Evolutionary conservation across 1,140 invertebrate genomes (phyloP), one percentile per base, ranked within the genome.

Genomic region (Orchesella cincta): DNA sequence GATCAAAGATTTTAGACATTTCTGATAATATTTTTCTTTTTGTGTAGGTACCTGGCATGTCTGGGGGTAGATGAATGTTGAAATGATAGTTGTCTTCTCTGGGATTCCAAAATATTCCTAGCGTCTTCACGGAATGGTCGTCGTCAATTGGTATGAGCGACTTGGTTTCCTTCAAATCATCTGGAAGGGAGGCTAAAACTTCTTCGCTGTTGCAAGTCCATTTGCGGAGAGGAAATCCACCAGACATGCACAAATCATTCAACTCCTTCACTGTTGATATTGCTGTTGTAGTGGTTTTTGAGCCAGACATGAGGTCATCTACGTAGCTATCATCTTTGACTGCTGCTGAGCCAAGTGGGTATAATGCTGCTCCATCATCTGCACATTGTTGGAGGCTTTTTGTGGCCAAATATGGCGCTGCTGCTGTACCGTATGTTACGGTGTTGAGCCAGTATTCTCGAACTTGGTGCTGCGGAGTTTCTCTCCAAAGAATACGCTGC

Each of bases 1-100:
- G 87, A 80, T 88, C 87, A 78, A 85, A 88, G 18, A 86, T 67
- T 77, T 79, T 81, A 1, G 84, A 77, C 14, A 85, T 74, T 16
- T 85, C 78, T 1, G 83, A 83, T 14, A 84, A 39, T 20, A 85
- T 77, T 20, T 72, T 78, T 62, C 84, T 51, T 74, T 85, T 85
- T 0, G 84, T 83, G 0, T 81, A 57, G 12, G n/a, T n/a, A n/a
- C 14, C 23, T 16, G 54, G 54, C 12, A 2, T 5, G 2, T 57
- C 14, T 14, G 5, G 8, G 3, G 54, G 54, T 3, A 57, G n/a
- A 71, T 71, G 12, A 26, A 71, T 31, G 16, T 71, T 31, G 28
- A 71, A 71, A 16, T 2, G 12, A 33, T 33, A 71, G 3, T 71
- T 31, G n/a, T 71, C 67, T 12, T 3, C 16, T 12, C 12, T 20